phyloP scores from a whole-genome alignment of 2,113 vertebrate genomes.

The Heloderma charlesbogerti region DNA sequence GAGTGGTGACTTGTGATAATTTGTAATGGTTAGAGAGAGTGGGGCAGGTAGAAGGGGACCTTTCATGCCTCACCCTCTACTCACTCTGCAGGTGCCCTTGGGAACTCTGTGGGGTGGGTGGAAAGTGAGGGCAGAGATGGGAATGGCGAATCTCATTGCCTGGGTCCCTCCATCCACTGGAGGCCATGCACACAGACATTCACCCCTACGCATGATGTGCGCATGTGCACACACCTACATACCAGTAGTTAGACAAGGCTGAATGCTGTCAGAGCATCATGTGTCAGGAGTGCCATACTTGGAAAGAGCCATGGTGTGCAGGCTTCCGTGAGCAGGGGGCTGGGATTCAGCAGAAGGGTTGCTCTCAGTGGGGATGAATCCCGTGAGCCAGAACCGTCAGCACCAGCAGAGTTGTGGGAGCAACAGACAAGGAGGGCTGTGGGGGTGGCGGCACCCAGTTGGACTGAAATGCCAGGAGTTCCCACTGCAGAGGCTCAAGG shows the following conservation, averaged over 20 bases:
- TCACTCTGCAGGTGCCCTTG: background rate
- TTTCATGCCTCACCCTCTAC: background rate
- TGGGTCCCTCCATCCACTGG: too few relatives aligned
- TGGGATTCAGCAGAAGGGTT: background rate
- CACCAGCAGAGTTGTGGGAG: background rate
- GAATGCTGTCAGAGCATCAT: background rate
- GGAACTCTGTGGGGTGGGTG: background rate
- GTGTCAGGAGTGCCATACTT: background rate
- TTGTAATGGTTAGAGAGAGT: background rate
- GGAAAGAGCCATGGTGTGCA: too few relatives aligned
- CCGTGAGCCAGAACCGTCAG: too few relatives aligned
- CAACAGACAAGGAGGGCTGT: background rate
- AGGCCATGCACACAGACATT: background rate
- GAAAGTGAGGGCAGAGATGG: background rate
- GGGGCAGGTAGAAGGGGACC: background rate
- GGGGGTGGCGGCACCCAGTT: too few relatives aligned
- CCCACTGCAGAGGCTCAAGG: background rate
- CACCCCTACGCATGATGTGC: background rate
- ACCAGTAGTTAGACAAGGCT: background rate
- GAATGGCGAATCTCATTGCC: background rate
- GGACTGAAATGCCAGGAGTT: background rate
- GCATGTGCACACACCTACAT: background rate
- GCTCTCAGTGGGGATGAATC: background rate
- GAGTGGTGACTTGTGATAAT: background rate
- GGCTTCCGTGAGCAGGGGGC: background rate